A percentile compares a stretch with the other conserved stretches of the same genome.
phyloP scores from a whole-genome alignment of 2,797 vertebrate species.

The Apogon hyalosoma region DNA sequence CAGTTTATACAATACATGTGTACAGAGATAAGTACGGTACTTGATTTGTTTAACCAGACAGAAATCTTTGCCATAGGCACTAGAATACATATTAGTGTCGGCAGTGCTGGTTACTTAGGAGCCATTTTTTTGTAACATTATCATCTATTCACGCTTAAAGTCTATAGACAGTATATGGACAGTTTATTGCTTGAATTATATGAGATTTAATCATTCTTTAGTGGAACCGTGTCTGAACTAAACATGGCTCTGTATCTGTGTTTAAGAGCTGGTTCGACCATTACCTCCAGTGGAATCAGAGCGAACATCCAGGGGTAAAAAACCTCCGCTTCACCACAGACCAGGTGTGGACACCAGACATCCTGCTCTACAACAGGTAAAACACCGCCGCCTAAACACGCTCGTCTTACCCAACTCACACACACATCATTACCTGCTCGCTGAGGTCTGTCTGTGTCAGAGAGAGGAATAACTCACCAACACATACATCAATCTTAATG shows the following conservation, averaged over 20 bases:
- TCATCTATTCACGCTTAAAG: not conserved
- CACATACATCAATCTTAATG: no score
- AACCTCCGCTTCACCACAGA: slow-evolving; percentile 87
- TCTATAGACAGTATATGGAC: not conserved
- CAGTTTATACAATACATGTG: no score
- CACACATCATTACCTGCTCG: not conserved
- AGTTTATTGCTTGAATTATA: not conserved
- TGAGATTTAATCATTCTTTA: not conserved
- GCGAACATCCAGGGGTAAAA: slow-evolving; percentile 86
- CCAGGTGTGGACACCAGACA: slow-evolving; percentile 88
- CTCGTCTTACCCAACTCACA: slow-evolving; percentile 5
- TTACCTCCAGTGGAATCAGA: slow-evolving; percentile 89
- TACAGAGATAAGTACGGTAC: no score
- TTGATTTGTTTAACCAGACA: no score
- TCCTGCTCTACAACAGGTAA: slow-evolving; percentile 89
- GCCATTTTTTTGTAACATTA: no score
- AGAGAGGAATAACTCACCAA: no score
- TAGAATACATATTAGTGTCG: no score
- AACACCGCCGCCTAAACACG: slow-evolving; percentile 23
- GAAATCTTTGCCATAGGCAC: no score
- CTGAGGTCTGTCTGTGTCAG: no score
- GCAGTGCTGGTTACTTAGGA: no score
- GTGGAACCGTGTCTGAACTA: not conserved
- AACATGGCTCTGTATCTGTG: not conserved
- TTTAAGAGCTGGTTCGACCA: slow-evolving; percentile 86